Percentiles rank a stretch among this genome's conserved stretches.
Conservation (phyloP, 2,113 vertebrate species). For the Brachirus orientalis region DNA sequence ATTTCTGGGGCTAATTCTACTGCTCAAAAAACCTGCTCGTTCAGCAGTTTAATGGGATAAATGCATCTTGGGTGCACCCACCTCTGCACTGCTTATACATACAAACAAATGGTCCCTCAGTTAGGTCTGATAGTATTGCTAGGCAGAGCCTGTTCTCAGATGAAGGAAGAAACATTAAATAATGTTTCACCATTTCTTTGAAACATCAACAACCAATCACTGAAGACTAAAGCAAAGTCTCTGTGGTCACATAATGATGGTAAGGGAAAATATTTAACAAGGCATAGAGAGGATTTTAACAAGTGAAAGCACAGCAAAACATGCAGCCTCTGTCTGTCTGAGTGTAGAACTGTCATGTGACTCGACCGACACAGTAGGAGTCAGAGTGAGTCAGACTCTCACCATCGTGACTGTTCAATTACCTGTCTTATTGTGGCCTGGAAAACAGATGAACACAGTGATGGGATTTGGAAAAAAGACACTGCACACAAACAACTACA, state of each 20-base stretch:
- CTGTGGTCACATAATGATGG: background rate
- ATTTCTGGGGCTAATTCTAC: too few relatives aligned
- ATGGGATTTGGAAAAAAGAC: background rate
- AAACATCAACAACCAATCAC: too few relatives aligned
- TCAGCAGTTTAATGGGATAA: too few relatives aligned
- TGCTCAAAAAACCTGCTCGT: too few relatives aligned
- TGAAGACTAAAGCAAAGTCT: background rate
- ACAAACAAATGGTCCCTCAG: too few relatives aligned
- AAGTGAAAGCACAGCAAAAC: background rate
- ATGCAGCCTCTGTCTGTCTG: constrained; percentile 28
- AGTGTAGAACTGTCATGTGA: constrained; percentile 40
- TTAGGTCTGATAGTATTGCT: too few relatives aligned
- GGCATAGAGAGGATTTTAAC: constrained; percentile 1
- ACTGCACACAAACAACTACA: background rate
- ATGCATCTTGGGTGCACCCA: too few relatives aligned
- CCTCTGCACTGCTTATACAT: too few relatives aligned
- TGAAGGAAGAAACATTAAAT: too few relatives aligned
- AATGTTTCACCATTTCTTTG: too few relatives aligned
- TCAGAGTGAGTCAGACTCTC: constrained; percentile 34
- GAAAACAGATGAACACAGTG: constrained; percentile 16
- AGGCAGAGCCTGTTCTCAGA: too few relatives aligned
- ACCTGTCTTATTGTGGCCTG: constrained; percentile 31
- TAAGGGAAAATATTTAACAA: background rate
- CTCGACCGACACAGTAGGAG: constrained; percentile 39
- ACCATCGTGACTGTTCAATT: constrained; percentile 33